Conservation (phyloP, 2,113 vertebrate species). For the Gavialis gangeticus region DNA sequence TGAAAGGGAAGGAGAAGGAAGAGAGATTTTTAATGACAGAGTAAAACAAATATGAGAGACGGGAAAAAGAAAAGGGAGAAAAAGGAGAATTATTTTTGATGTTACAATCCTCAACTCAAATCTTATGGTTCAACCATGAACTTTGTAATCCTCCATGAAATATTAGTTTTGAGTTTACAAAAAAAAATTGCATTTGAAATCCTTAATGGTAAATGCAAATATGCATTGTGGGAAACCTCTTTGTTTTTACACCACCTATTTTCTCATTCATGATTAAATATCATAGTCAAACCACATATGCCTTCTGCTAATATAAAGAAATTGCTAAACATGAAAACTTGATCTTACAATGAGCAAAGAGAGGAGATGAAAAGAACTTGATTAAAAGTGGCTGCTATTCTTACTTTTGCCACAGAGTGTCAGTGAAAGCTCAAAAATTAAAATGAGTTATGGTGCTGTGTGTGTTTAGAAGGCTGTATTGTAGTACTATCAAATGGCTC, state of each 20-base stretch:
- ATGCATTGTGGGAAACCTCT: accelerated
- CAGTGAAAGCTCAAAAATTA: constrained; percentile 63
- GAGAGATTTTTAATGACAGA: neutral
- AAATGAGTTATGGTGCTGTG: neutral
- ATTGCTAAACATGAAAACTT: neutral
- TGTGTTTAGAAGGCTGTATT: accelerated
- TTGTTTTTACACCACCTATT: neutral
- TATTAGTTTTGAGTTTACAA: constrained; percentile 11
- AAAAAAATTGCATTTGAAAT: neutral
- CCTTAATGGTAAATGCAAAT: neutral
- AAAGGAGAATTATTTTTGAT: neutral
- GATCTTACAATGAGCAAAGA: accelerated
- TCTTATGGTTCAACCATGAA: neutral
- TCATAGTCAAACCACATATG: neutral
- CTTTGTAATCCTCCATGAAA: neutral
- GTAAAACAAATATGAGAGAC: neutral
- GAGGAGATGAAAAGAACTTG: neutral
- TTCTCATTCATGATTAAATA: neutral
- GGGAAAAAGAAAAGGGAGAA: neutral
- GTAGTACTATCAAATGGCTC: accelerated
- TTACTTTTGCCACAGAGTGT: constrained; percentile 67
- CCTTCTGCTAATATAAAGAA: neutral
- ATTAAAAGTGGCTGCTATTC: constrained; percentile 57
- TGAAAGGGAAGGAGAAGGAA: neutral
- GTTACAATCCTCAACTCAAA: neutral